Evolutionary conservation across 2,888 invertebrate species (phyloP).

Genomic region (Parasteatoda lunata): DNA sequence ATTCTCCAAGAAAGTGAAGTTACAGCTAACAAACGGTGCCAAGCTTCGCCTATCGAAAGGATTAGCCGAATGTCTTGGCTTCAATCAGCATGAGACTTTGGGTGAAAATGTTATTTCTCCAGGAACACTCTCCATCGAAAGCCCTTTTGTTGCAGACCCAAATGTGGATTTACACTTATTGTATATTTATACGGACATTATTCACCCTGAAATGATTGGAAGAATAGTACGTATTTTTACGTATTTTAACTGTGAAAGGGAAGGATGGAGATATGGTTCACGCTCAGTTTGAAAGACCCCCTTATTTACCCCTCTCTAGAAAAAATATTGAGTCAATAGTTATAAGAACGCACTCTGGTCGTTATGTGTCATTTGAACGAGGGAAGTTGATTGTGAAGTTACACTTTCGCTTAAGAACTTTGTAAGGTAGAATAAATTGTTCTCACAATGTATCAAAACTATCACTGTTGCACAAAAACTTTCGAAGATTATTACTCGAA

Average conservation of each 20-base stretch:
- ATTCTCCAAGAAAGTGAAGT: neutral
- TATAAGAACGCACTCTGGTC: neutral
- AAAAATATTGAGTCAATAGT: neutral
- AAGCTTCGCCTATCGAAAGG: neutral
- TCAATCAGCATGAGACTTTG: neutral
- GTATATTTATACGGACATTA: neutral
- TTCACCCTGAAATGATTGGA: neutral
- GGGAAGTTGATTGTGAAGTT: neutral
- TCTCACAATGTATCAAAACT: neutral
- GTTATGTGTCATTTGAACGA: neutral
- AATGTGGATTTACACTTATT: neutral
- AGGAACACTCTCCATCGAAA: neutral
- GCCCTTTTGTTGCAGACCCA: neutral
- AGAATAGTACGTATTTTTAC: neutral
- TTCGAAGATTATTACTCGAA: conserved; percentile 18
- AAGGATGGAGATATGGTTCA: conserved; percentile 4
- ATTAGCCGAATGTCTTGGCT: neutral
- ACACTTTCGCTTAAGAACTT: neutral
- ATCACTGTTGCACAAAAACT: conserved; percentile 10
- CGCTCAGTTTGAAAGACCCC: neutral
- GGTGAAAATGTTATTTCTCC: neutral
- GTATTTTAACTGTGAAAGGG: neutral
- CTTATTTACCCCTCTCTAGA: neutral
- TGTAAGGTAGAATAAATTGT: neutral
- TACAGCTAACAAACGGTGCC: neutral